These are phyloP conservation scores for Myrmecophaga tridactyla DNA, from an alignment of 2,113 vertebrate species.

Conservation along the genomic window DNA sequence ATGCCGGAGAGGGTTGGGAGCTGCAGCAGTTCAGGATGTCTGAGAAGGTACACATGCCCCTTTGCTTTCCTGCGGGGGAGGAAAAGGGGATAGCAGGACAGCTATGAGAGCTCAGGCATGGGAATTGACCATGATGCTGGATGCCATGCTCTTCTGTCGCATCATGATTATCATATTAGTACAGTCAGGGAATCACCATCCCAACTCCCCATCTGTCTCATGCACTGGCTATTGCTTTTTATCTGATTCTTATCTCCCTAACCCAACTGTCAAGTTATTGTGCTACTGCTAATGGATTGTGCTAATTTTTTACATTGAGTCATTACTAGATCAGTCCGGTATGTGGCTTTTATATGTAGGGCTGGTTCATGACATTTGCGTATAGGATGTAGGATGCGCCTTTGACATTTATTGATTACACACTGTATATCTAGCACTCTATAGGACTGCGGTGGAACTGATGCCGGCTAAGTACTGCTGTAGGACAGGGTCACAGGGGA, in stretches of 20 bases:
- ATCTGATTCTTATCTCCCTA: neutral
- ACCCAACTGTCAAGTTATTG: neutral
- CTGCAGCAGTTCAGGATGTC: neutral
- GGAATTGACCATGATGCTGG: rapidly evolving
- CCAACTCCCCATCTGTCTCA: neutral
- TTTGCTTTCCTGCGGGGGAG: neutral
- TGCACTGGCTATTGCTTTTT: neutral
- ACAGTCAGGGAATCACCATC: neutral
- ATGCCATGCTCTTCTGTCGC: neutral
- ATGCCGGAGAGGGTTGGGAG: neutral
- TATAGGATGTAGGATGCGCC: neutral
- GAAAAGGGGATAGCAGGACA: neutral
- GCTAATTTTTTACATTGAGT: neutral
- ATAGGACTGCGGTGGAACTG: neutral
- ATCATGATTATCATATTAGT: rapidly evolving
- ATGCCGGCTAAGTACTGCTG: neutral
- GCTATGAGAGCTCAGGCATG: neutral
- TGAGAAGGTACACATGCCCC: neutral
- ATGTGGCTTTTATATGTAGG: too few relatives aligned
- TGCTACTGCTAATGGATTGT: neutral
- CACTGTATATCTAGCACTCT: neutral
- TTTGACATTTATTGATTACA: neutral
- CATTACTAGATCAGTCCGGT: neutral
- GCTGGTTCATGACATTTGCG: neutral
- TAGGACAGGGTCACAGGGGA: neutral